Base-by-base conservation (phyloP, 2,888 invertebrate species). In the Tenthredo scrophulariae region DNA sequence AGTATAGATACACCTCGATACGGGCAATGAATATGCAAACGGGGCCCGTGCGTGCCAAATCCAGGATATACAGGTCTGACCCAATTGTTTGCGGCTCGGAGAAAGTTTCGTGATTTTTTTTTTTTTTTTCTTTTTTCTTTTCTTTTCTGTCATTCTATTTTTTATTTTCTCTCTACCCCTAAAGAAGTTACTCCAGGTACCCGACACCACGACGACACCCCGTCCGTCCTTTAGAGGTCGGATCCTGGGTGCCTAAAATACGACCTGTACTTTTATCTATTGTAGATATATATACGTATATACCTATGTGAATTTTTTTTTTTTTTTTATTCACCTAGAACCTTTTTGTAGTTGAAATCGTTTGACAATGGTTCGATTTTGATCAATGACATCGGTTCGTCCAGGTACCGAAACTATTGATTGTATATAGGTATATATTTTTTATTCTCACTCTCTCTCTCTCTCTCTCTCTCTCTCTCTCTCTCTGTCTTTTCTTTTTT, bases 11-110 rank as follows among this genome's bases (percentile, higher is more conserved):
- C 37, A 62, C 62, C 80, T 26, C 50, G 80, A 80, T 80, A 80
- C 80, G 80, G 62, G 62, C 80, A 80, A 80, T 80, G 80, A 80
- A 80, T 80, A 80, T 80, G 80, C 80, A 80, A 80, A 80, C 80
- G 77, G 77, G 58, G 40, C 80, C 62, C 80, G 80, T 80, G 62
- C 80, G 80, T 80, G 80, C 80, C 80, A 80, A 80, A 80, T 80
- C 80, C 50, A 62, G 80, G 80, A 80, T 80, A 40, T 77, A 54
- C 62, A 80, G 80, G 80, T 80, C 80, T 50, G 62, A 80, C 58
- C 80, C 80, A 62, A 80, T 80, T 80, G 80, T 80, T 80, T 40
- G 62, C 15, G 80, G 7, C 58, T 13, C 77, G 50, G 77, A 50
- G 77, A 77, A 77, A 77, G 77, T 77, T 77, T 77, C 33, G 18